Conservation (phyloP, 2,888 invertebrate species). For the Pristionchus mayeri region DNA sequence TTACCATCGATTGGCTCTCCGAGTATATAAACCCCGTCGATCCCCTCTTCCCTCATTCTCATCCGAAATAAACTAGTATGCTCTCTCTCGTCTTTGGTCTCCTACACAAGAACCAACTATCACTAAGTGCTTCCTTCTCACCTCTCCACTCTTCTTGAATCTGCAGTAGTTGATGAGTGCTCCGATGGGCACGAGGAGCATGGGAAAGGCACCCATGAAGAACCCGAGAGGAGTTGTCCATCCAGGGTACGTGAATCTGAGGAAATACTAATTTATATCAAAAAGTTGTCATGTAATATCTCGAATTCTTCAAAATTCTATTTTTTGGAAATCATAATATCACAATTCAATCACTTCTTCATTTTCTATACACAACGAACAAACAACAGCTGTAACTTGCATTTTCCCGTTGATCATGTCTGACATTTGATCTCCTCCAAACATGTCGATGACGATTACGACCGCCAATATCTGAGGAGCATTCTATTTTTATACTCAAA, state of each 20-base stretch:
- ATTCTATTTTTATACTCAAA: too few species aligned
- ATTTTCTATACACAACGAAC: too few species aligned
- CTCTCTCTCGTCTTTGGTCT: too few species aligned
- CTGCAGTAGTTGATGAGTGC: background rate
- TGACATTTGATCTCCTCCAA: background rate
- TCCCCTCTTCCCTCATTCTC: too few species aligned
- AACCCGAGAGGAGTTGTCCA: background rate
- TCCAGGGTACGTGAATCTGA: background rate
- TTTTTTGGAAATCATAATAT: too few species aligned
- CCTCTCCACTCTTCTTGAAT: slow-evolving; percentile 23
- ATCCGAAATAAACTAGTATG: too few species aligned
- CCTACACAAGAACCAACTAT: too few species aligned
- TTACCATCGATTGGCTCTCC: too few species aligned
- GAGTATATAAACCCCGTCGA: too few species aligned
- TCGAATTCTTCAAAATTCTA: background rate
- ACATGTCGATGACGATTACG: background rate
- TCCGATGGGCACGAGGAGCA: background rate
- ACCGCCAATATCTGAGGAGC: background rate
- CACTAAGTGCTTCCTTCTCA: background rate
- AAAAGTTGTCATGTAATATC: background rate
- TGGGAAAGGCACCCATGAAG: background rate
- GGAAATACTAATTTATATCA: too few species aligned
- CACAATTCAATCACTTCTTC: too few species aligned
- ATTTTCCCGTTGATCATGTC: background rate
- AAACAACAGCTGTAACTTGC: background rate